Percentiles rank a stretch among this genome's conserved stretches.
Conservation (phyloP, 2,888 invertebrate genomes). For the Lasioglossum villosulum region DNA sequence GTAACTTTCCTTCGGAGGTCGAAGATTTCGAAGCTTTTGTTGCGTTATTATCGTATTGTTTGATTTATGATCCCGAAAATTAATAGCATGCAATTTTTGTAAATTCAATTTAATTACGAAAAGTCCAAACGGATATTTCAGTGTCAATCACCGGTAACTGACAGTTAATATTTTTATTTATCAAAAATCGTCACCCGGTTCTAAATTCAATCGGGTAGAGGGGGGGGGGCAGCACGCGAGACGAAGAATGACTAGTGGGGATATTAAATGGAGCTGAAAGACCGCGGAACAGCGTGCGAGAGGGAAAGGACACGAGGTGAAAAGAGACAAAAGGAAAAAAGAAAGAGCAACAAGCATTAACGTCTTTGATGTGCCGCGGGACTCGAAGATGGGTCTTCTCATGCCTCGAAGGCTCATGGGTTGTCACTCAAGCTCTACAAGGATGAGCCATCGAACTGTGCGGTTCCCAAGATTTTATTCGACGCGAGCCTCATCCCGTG, state of each 20-base stretch:
- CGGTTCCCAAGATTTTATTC: slow-evolving; percentile 60
- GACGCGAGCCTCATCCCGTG: slow-evolving; percentile 30
- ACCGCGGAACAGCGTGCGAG: slow-evolving; percentile 38
- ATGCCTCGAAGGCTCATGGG: slow-evolving; percentile 78
- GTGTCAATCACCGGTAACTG: no score
- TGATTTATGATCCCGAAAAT: no score
- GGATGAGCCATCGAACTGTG: slow-evolving; percentile 80
- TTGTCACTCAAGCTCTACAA: slow-evolving; percentile 80
- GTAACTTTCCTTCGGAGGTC: no score
- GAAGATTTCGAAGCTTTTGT: no score
- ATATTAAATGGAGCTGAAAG: slow-evolving; percentile 56
- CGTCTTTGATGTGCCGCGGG: slow-evolving; percentile 82
- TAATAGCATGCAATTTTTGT: no score
- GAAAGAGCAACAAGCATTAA: slow-evolving; percentile 73
- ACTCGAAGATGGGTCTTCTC: slow-evolving; percentile 73
- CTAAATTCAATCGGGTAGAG: slow-evolving; percentile 34
- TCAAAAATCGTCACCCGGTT: no score
- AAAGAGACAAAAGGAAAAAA: slow-evolving; percentile 47
- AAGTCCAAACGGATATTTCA: no score
- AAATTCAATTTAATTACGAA: no score
- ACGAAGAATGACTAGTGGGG: slow-evolving; percentile 51
- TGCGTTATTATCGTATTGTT: no score
- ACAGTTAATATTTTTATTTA: no score
- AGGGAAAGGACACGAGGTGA: slow-evolving; percentile 42
- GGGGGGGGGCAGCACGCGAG: slow-evolving; percentile 52